Conservation (phyloP, 2,888 invertebrate species). For the Stenoptilia bipunctidactyla region DNA sequence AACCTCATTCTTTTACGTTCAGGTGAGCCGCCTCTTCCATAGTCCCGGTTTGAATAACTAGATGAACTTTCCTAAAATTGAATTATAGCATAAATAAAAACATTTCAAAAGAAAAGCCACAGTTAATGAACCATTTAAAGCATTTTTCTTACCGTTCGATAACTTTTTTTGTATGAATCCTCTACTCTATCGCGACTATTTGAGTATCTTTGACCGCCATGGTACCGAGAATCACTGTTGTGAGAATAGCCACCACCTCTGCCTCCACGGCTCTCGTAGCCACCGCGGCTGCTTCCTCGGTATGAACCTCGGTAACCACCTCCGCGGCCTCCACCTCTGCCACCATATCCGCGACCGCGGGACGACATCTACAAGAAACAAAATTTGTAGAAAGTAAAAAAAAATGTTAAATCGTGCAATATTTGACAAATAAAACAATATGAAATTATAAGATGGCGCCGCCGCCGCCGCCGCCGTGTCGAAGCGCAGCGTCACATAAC, state of each 20-base stretch:
- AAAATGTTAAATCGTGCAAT: no score
- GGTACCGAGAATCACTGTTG: conserved; percentile 53
- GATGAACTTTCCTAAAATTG: conserved; percentile 49
- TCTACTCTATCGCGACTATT: conserved; percentile 52
- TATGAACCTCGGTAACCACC: conserved; percentile 50
- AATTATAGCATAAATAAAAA: no score
- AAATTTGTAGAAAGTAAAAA: neutral
- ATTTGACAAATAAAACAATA: no score
- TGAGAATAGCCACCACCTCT: conserved; percentile 47
- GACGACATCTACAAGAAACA: conserved; percentile 45
- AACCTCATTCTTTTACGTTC: conserved; percentile 75
- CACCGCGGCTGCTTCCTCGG: conserved; percentile 46
- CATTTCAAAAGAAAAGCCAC: no score
- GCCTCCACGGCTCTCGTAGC: conserved; percentile 52
- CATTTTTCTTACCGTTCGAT: conserved; percentile 62
- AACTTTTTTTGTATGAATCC: conserved; percentile 58
- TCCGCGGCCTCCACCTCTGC: conserved; percentile 41
- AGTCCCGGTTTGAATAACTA: conserved; percentile 65
- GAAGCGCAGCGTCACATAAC: no score
- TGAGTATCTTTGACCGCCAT: conserved; percentile 45
- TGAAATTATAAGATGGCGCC: no score
- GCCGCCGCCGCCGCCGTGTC: no score
- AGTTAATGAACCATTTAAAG: no score
- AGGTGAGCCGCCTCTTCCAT: conserved; percentile 71
- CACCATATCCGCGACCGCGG: conserved; percentile 53